Percentiles rank a stretch among this genome's conserved stretches.
Conservation (phyloP, 1,140 invertebrate genomes). For the Drosophila saltans region DNA sequence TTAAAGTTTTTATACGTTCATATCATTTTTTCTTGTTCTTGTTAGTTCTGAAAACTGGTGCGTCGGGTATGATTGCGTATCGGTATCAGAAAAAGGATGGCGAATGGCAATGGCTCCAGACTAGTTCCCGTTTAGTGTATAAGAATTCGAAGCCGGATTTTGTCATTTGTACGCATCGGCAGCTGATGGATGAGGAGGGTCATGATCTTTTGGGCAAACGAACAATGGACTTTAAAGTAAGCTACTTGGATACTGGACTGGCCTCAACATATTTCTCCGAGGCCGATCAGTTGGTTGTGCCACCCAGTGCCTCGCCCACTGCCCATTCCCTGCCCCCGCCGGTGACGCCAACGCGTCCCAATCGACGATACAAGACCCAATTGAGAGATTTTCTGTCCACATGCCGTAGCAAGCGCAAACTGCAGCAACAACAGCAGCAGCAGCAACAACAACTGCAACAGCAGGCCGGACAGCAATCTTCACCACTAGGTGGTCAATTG, state of each 20-base stretch:
- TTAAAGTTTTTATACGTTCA: not conserved
- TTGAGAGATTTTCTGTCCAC: conserved; percentile 95
- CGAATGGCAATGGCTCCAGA: conserved; percentile 99
- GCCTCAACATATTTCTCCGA: conserved; percentile 95
- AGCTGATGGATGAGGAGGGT: conserved; percentile 99
- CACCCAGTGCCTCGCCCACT: conserved; percentile 83
- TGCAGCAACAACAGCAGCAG: conserved; percentile 84
- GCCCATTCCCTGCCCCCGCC: conserved; percentile 84
- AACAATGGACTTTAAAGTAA: conserved; percentile 99
- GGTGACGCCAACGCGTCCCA: conserved; percentile 89
- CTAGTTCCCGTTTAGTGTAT: conserved; percentile 97
- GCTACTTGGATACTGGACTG: conserved; percentile 96
- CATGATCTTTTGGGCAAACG: conserved; percentile 97
- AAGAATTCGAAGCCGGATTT: conserved; percentile 99
- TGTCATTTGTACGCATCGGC: conserved; percentile 98
- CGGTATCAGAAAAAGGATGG: conserved; percentile 96
- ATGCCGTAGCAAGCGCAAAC: conserved; percentile 94
- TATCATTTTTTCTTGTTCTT: conserved; percentile 89
- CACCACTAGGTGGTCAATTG: conserved; percentile 72
- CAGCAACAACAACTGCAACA: conserved; percentile 86
- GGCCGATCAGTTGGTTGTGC: conserved; percentile 90
- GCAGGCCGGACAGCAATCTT: conserved; percentile 65
- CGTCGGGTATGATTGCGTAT: conserved; percentile 99
- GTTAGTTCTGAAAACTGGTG: conserved; percentile 98
- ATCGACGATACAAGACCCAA: conserved; percentile 95